Base-by-base conservation (phyloP, 2,113 vertebrate species). In the Notarius lentiginosus region DNA sequence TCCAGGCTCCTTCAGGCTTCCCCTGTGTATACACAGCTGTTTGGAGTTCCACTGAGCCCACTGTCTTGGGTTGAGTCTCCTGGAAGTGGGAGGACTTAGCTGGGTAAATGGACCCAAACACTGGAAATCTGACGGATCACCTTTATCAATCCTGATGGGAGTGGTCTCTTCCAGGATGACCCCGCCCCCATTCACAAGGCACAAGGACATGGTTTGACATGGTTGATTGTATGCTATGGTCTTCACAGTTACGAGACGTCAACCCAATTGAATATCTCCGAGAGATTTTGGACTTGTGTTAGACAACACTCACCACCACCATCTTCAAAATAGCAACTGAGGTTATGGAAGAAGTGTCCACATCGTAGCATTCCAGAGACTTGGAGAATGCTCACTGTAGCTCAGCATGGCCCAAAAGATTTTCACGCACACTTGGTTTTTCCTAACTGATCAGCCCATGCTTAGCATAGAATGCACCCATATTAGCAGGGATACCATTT, bases 1-100 rank as follows among this genome's bases (percentile, higher is more conserved):
- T 66, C 2, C 81, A 68, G 47, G 41, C 15, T 68, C 81, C 63
- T 83, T 51, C 14, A 51, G 81, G 81, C 81, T 68, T 83, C 14
- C 81, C 41, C 47, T 66, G 41, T 68, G 80, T 24, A 68, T 47
- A 83, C 7, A 83, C 14, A 49, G 61, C 47, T 68, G 61, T 51
- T 10, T 83, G 41, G 47, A 53, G 24, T 66, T 68, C 61, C 10
- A 68, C 47, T 20, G 49, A 65, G 30, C 49, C 47, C 24, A 30
- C n/a, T 27, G 24, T 68, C 34, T 30, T 4, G 14, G 61, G 47
- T 8, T 0, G 7, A 66, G 11, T 41, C 55, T n/a, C 22, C 20
- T 7, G 80, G 22, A 9, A 72, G 41, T 72, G 15, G 30, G 34
- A 18, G 15, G 34, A 72, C 17, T 34, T 18, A 41, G 7, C 5